Percentiles rank a stretch among this genome's conserved stretches.
Evolutionary conservation across 1,140 invertebrate species (phyloP).

Genomic region (Magallana angulata): DNA sequence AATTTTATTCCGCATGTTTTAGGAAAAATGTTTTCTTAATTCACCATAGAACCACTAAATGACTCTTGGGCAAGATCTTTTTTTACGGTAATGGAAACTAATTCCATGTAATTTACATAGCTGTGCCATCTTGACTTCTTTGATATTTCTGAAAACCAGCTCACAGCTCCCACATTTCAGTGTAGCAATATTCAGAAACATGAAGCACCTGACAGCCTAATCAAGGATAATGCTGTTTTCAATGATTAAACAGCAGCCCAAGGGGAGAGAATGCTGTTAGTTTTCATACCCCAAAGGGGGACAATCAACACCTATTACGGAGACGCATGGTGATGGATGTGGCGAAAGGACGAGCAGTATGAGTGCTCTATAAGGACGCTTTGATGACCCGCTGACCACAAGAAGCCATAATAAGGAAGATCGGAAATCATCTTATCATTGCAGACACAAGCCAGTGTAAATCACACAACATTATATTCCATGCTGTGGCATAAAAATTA

Average conservation of each 20-base stretch:
- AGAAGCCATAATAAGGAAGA: background rate
- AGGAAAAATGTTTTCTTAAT: slow-evolving; percentile 12
- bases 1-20: background rate
- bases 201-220: slow-evolving; percentile 3
- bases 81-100: slow-evolving; percentile 14
- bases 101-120: slow-evolving; percentile 12
- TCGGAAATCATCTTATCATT: background rate
- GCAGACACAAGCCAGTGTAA: background rate
- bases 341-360: background rate
- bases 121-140: background rate
- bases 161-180: background rate
- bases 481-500: no score
- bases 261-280: slow-evolving; percentile 1
- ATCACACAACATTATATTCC: background rate
- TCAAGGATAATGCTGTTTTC: slow-evolving; percentile 5
- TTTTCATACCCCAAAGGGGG: slow-evolving; percentile 18
- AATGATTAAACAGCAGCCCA: background rate
- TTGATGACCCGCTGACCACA: background rate
- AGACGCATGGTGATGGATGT: background rate
- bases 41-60: background rate
- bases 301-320: slow-evolving; percentile 27
- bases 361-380: background rate
- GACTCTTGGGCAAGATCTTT: background rate
- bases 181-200: background rate
- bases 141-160: slow-evolving; percentile 15